Evolutionary conservation across 1,140 invertebrate species (phyloP).

Genomic region (Drosophila subpulchrella): DNA sequence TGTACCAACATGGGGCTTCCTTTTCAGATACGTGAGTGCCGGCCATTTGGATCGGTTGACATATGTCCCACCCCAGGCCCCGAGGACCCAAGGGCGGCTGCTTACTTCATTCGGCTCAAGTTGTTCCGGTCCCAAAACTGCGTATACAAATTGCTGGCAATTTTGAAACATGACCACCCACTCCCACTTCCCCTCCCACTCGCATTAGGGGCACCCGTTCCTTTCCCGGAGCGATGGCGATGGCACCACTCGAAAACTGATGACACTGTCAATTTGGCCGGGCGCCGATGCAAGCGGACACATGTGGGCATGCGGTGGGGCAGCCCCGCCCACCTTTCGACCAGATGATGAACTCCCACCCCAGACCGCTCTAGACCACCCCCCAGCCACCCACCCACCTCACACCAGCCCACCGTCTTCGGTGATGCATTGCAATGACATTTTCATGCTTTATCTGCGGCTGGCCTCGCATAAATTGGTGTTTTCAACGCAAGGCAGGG

Average conservation of each 20-base stretch:
- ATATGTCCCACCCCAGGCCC: constrained; percentile 9
- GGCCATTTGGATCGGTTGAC: constrained; percentile 20
- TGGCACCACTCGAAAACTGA: constrained; percentile 68
- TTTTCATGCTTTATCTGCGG: constrained; percentile 71
- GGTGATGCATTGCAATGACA: constrained; percentile 64
- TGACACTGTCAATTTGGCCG: constrained; percentile 74
- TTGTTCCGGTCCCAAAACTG: constrained; percentile 18
- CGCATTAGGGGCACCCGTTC: constrained; percentile 6
- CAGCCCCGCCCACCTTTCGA: not conserved
- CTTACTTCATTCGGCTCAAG: constrained; percentile 43
- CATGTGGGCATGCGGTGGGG: not conserved
- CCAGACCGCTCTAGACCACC: not conserved
- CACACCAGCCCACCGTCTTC: not conserved
- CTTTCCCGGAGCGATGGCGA: constrained; percentile 12
- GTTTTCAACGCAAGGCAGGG: constrained; percentile 8
- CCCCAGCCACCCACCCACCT: not conserved
- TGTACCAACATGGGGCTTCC: not conserved
- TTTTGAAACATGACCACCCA: constrained; percentile 40
- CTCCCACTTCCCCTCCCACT: not conserved
- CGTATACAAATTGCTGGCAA: constrained; percentile 49
- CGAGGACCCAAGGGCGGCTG: not conserved
- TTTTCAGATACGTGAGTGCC: constrained; percentile 1
- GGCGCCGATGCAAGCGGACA: constrained; percentile 8
- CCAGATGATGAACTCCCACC: constrained; percentile 16
- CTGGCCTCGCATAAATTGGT: constrained; percentile 68